A percentile compares a stretch with the other conserved stretches of the same genome.
phyloP scores from a whole-genome alignment of 2,113 vertebrate species.

The Empidonax alnorum region DNA sequence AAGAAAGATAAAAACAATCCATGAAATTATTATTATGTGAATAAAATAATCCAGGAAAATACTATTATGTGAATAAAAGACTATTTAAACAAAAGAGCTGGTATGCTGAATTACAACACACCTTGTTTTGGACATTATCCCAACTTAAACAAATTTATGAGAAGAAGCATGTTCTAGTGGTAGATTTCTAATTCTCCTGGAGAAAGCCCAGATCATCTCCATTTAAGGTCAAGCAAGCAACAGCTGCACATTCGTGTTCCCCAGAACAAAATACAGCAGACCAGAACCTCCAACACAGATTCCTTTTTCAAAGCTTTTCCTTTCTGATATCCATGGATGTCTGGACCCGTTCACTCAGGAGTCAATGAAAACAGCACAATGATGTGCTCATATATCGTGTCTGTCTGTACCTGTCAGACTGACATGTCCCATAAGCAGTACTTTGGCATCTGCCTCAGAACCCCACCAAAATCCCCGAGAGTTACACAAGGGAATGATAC shows the following conservation, averaged over 20 bases:
- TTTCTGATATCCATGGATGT: not conserved
- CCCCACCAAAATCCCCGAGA: not conserved
- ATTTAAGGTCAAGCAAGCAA: constrained; percentile 79
- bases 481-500: not conserved
- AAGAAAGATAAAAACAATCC: not conserved
- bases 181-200: constrained; percentile 71
- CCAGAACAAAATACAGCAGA: constrained; percentile 48
- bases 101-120: not conserved
- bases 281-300: constrained; percentile 15
- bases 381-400: not conserved
- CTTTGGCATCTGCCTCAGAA: not conserved
- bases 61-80: not conserved
- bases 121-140: constrained; percentile 26
- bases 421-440: not conserved
- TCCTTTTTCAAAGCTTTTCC: not conserved
- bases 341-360: not conserved
- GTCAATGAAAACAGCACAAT: not conserved
- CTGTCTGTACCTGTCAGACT: not conserved
- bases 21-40: not conserved
- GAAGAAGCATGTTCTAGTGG: constrained; percentile 46
- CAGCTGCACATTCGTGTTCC: constrained; percentile 62
- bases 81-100: not conserved
- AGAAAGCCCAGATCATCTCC: constrained; percentile 74
- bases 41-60: not conserved
- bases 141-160: constrained; percentile 63